Evolutionary conservation across 2,797 vertebrate genomes (phyloP).

Genomic region (Oryzias sinensis): DNA sequence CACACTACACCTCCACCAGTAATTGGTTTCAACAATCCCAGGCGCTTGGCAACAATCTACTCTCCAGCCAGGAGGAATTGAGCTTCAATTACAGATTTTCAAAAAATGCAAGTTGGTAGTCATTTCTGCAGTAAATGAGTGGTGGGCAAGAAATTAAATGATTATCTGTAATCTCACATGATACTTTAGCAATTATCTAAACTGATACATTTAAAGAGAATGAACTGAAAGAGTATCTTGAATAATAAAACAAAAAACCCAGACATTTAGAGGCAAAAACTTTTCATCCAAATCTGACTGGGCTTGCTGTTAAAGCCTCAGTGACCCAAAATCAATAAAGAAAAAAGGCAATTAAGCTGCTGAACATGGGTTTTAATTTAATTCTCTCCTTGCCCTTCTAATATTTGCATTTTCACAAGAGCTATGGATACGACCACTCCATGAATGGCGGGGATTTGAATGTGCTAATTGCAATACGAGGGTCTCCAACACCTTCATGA

Average conservation of each 20-base stretch:
- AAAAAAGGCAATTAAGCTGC: too few species aligned
- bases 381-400: slow-evolving; percentile 49
- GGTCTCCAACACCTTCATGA: slow-evolving; percentile 33
- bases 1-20: slow-evolving; percentile 41
- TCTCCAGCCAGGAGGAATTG: slow-evolving; percentile 44
- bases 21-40: slow-evolving; percentile 66
- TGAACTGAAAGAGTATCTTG: not conserved
- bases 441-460: slow-evolving; percentile 34
- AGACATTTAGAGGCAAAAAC: too few species aligned
- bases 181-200: not conserved
- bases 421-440: slow-evolving; percentile 28
- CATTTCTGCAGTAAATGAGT: slow-evolving; percentile 28
- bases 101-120: slow-evolving; percentile 36
- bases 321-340: too few species aligned
- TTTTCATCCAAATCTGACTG: too few species aligned
- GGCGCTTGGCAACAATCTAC: slow-evolving; percentile 72
- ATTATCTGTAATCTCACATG: slow-evolving; percentile 22
- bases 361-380: slow-evolving; percentile 32
- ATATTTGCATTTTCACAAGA: slow-evolving; percentile 42
- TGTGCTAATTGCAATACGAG: slow-evolving; percentile 43
- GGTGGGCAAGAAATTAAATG: slow-evolving; percentile 44
- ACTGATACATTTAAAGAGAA: not conserved
- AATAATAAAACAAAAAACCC: too few species aligned
- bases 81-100: slow-evolving; percentile 63
- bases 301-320: too few species aligned